A percentile compares a stretch with the other conserved stretches of the same genome.
phyloP scores from a whole-genome alignment of 2,888 invertebrate genomes.

The Machimus rusticus region DNA sequence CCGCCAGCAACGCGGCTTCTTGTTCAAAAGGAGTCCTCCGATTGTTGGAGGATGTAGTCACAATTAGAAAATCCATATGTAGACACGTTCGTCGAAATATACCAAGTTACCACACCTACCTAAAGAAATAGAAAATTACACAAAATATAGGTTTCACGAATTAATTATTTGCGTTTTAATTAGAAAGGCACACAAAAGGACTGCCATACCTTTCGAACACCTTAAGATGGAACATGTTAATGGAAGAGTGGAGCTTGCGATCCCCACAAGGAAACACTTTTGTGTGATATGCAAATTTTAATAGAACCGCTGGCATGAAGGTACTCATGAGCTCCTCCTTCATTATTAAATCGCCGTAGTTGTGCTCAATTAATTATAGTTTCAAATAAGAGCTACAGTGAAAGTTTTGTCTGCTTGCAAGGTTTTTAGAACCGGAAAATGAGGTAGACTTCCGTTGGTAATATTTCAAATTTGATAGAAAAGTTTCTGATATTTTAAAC shows the following conservation, averaged over 20 bases:
- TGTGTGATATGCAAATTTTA: conserved; percentile 34
- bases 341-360: conserved; percentile 20
- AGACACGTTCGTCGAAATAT: background rate
- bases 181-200: conserved; percentile 38
- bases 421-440: background rate
- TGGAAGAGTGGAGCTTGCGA: background rate
- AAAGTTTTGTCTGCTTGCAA: background rate
- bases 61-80: conserved; percentile 6
- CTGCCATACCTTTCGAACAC: conserved; percentile 28
- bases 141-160: conserved; percentile 41
- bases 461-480: background rate
- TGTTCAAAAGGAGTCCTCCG: conserved; percentile 1
- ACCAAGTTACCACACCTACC: background rate
- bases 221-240: background rate
- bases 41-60: background rate
- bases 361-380: conserved; percentile 31
- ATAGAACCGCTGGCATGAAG: background rate
- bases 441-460: background rate
- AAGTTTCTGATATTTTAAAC: background rate
- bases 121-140: conserved; percentile 37
- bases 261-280: background rate
- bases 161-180: conserved; percentile 45
- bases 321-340: background rate
- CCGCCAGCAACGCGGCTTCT: conserved; percentile 11
- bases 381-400: conserved; percentile 10